Conservation (phyloP, 2,888 invertebrate species). For the Pristionchus arcanus region DNA sequence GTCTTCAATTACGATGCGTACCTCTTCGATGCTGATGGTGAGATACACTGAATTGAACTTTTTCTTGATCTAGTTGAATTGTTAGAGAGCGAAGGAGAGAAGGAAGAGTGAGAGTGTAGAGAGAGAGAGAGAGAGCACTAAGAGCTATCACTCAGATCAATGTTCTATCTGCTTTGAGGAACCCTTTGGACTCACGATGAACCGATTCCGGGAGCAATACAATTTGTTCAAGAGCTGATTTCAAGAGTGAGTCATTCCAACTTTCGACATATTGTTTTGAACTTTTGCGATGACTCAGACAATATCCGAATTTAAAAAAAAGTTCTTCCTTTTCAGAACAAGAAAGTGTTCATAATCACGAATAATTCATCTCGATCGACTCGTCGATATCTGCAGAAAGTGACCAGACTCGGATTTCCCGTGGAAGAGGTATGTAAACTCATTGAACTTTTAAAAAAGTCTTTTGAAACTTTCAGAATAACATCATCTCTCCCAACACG, state of each 20-base stretch:
- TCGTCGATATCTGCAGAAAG: constrained; percentile 31
- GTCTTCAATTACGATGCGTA: constrained; percentile 30
- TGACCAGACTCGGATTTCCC: constrained; percentile 34
- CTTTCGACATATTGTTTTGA: neutral
- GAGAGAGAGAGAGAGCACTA: neutral
- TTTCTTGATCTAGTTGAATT: neutral
- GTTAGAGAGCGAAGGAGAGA: neutral
- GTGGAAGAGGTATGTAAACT: neutral
- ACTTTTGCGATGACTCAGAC: neutral
- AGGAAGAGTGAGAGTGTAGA: neutral
- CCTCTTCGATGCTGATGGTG: constrained; percentile 43
- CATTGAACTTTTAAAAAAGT: neutral
- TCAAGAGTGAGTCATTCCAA: neutral
- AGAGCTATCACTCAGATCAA: neutral
- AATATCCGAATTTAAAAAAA: neutral
- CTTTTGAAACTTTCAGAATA: neutral
- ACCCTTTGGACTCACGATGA: constrained; percentile 8
- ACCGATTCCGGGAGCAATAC: constrained; percentile 20
- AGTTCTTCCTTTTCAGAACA: neutral
- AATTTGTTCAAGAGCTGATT: constrained; percentile 24
- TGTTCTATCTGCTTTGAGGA: neutral
- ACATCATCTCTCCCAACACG: constrained; percentile 47
- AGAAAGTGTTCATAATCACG: constrained; percentile 50
- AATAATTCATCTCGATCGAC: constrained; percentile 33
- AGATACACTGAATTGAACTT: neutral